A percentile compares a stretch with the other conserved stretches of the same genome.
phyloP scores from a whole-genome alignment of 2,113 vertebrate genomes.

The Pterocles orientalis region DNA sequence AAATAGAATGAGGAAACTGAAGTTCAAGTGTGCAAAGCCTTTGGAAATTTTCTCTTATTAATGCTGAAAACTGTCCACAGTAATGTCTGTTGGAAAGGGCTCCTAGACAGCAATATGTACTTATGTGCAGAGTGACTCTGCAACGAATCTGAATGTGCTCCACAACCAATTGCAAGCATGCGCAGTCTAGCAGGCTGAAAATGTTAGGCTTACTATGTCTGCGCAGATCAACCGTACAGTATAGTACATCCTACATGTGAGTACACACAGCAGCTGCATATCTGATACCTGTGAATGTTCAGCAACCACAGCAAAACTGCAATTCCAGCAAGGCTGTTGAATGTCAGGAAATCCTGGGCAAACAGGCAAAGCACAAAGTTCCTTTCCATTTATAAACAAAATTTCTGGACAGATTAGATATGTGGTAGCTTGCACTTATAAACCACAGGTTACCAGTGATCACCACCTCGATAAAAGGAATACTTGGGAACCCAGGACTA shows the following conservation, averaged over 20 bases:
- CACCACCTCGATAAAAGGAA: neutral
- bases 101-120: neutral
- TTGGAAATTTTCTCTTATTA: neutral
- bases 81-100: neutral
- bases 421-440: neutral
- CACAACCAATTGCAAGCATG: neutral
- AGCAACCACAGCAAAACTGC: neutral
- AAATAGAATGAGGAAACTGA: neutral
- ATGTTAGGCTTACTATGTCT: neutral
- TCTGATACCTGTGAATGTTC: neutral
- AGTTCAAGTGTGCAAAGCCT: conserved; percentile 10
- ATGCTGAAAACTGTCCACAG: neutral
- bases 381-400: conserved; percentile 11
- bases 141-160: neutral
- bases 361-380: conserved; percentile 21
- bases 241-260: neutral
- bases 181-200: neutral
- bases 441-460: neutral
- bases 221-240: neutral
- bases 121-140: neutral
- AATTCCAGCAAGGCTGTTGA: neutral
- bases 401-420: neutral
- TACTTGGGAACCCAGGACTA: neutral
- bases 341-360: conserved; percentile 60
- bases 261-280: neutral